Conservation (phyloP, 2,113 vertebrate genomes). For the Aepyceros melampus region DNA sequence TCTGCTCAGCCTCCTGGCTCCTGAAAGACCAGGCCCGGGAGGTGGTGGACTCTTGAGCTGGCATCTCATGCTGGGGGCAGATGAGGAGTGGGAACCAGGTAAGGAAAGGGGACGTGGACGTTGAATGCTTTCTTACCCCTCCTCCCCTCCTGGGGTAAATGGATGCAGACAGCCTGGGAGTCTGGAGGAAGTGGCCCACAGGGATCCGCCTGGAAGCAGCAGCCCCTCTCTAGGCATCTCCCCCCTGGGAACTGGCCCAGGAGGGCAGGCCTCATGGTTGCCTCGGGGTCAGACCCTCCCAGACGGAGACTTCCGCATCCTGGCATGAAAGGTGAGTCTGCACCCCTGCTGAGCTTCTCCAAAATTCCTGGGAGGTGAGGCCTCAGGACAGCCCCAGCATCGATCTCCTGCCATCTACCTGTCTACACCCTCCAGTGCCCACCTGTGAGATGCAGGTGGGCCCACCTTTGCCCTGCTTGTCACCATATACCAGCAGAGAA, state of each 20-base stretch:
- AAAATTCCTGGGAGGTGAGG: background rate
- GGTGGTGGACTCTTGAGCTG: background rate
- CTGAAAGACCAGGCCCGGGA: background rate
- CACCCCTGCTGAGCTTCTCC: background rate
- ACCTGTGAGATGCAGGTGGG: background rate
- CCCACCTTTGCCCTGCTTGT: background rate
- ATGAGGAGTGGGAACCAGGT: background rate
- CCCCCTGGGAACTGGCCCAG: background rate
- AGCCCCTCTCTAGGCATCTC: background rate
- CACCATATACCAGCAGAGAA: background rate
- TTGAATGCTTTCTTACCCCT: background rate
- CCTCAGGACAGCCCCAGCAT: background rate
- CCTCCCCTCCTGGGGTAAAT: background rate
- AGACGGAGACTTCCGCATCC: background rate
- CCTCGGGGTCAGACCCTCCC: background rate
- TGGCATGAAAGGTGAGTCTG: background rate
- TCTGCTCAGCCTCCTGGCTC: background rate
- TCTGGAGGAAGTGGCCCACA: background rate
- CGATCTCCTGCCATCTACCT: background rate
- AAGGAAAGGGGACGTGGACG: background rate
- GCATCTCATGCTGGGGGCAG: background rate
- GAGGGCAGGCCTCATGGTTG: background rate
- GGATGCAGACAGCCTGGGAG: background rate
- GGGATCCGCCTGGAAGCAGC: background rate
- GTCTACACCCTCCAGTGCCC: background rate